These are phyloP conservation scores for Tromatobia lineatoria DNA, from an alignment of 2,888 invertebrate species.

Conservation along the genomic window DNA sequence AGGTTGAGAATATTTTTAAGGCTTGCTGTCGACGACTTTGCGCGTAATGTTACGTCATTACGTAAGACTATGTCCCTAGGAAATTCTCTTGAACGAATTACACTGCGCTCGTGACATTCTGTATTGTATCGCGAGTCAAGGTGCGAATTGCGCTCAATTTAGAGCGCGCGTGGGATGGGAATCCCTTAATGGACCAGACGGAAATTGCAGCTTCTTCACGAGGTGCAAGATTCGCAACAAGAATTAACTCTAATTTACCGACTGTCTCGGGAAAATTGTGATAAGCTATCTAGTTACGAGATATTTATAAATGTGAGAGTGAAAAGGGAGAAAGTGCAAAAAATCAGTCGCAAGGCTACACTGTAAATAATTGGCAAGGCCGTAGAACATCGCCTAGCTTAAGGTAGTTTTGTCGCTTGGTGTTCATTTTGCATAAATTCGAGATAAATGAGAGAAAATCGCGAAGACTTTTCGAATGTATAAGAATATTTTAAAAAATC, in stretches of 20 bases:
- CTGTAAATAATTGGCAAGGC: background rate
- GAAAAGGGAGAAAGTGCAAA: background rate
- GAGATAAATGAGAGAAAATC: too few species aligned
- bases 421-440: too few species aligned
- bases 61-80: background rate
- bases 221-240: background rate
- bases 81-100: conserved; percentile 49
- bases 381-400: background rate
- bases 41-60: background rate
- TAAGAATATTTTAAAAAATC: too few species aligned
- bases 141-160: conserved; percentile 52
- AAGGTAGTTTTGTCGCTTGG: too few species aligned
- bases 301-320: background rate
- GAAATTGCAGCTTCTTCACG: conserved; percentile 15
- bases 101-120: conserved; percentile 3
- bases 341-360: background rate
- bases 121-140: conserved; percentile 35
- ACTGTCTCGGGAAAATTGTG: background rate
- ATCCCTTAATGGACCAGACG: conserved; percentile 10
- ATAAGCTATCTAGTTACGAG: background rate
- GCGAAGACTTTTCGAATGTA: too few species aligned
- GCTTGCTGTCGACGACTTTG: background rate
- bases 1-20: background rate
- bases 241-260: background rate
- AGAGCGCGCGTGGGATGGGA: conserved; percentile 27